Base-by-base conservation (phyloP, 2,888 invertebrate species). In the Erebia palarica region DNA sequence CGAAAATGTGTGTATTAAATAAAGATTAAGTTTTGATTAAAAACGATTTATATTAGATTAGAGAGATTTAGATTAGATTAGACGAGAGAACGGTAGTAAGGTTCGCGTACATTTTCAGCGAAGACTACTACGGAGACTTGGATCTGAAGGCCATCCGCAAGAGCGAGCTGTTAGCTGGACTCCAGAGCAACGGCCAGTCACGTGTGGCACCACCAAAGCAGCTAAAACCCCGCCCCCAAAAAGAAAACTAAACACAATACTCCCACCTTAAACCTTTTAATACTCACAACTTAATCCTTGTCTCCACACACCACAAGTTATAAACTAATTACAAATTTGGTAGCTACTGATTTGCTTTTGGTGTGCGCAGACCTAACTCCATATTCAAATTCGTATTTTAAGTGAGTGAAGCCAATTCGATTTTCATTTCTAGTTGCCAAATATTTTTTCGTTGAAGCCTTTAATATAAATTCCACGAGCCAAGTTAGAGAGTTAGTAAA, bases 81-180 rank as follows among this genome's bases (percentile, higher is more conserved):
- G 86, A 84, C 81, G 84, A 82, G 86, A 86, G 85, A 86, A 13
- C 11, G 88, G 89, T 85, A 87, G 91, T 92, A 92, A 92, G 91
- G 87, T 89, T 79, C 85, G 87, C 90, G 86, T 92, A 86, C 89
- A 86, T 91, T 92, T 95, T 95, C 97, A 98, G 98, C 95, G 98
- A 98, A 95, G 98, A 98, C 96, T 98, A 98, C 96, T 98, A 98
- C 88, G 98, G 98, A 81, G 98, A 98, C 93, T 94, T 98, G 96
- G 98, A 98, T 94, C 94, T 98, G 95, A 98, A 98, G 96, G 95
- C 96, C 94, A 97, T 98, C 95, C 96, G 97, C 94, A 98, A 98
- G 95, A 97, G 97, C 94, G 98, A 98, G 93, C 95, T 97, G 82
- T 95, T 97, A 87, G 95, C 97, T 83, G 97, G 97, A 82, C 94